Base-by-base conservation (phyloP, 2,888 invertebrate species). In the Tanypteryx hageni region DNA sequence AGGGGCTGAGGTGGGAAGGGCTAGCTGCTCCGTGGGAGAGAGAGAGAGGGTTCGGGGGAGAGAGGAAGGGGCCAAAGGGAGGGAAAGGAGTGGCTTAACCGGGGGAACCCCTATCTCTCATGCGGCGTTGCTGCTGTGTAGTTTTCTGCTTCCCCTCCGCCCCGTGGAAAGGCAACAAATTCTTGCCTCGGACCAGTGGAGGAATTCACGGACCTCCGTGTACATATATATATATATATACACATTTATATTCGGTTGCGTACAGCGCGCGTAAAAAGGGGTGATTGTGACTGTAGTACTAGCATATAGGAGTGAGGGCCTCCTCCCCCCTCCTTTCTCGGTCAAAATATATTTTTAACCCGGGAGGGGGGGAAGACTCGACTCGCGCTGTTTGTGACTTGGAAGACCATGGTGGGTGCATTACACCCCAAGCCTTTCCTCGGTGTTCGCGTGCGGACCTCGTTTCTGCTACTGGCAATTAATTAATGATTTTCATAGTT, bases 41-140 rank as follows among this genome's bases (percentile, higher is more conserved):
- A 44, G 44, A 44, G 44, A 44, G 44, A 5, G 1, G n/a, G n/a
- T n/a, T n/a, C n/a, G 44, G 44, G 5, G 92, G 92, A 89, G 76
- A 93, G 94, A 94, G 82, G 92, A 92, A 56, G 92, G 93, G 57
- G n/a, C n/a, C 83, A 93, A 94, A 94, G 94, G 94, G 94, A 92
- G 95, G 94, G 95, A 95, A 95, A 86, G 61, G 57, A 31, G 91
- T 5, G 91, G 59, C 83, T 44, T 68, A 95, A 95, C 95, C 95
- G 95, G 96, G 96, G 96, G 96, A 96, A 89, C 89, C 64, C 89
- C 89, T 64, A n/a, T 68, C 44, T 61, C 86, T 59, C 86, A 14
- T 31, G 31, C 86, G 14, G 10, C 61, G 61, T 31, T 68, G 59
- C 61, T 86, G 22, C 31, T 61, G 27, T 61, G 89, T 68, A 56